Evolutionary conservation across 2,888 invertebrate genomes (phyloP).

Genomic region (Eumacrocentrus americanus): DNA sequence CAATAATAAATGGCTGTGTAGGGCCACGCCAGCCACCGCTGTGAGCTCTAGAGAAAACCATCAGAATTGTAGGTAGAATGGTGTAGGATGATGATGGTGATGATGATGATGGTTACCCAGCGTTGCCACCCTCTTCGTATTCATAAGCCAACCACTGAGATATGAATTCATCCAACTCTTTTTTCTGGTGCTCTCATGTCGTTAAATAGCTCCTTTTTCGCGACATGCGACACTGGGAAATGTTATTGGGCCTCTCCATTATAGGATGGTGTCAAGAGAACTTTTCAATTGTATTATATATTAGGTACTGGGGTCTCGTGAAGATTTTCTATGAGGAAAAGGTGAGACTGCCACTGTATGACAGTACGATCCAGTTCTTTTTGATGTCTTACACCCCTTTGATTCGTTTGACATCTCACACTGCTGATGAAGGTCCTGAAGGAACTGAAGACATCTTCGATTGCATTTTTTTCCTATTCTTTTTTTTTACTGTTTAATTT

Average conservation of each 20-base stretch:
- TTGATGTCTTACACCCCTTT: not conserved
- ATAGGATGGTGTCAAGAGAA: not conserved
- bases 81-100: no score
- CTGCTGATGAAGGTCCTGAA: not conserved
- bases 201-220: not conserved
- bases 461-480: not conserved
- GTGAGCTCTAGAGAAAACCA: not conserved
- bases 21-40: not conserved
- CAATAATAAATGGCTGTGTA: slow-evolving; percentile 54
- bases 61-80: no score
- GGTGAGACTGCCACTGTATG: no score
- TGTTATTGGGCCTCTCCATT: not conserved
- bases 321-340: no score
- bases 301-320: no score
- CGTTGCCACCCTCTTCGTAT: not conserved
- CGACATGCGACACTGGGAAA: not conserved
- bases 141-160: not conserved
- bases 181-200: no score
- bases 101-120: not conserved
- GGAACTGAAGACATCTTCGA: no score
- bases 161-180: not conserved
- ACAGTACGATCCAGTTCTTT: slow-evolving; percentile 2
- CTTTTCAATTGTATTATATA: no score
- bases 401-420: not conserved
- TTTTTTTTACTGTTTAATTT: not conserved